phyloP scores from a whole-genome alignment of 2,113 vertebrate genomes.

The Lagopus leucura region DNA sequence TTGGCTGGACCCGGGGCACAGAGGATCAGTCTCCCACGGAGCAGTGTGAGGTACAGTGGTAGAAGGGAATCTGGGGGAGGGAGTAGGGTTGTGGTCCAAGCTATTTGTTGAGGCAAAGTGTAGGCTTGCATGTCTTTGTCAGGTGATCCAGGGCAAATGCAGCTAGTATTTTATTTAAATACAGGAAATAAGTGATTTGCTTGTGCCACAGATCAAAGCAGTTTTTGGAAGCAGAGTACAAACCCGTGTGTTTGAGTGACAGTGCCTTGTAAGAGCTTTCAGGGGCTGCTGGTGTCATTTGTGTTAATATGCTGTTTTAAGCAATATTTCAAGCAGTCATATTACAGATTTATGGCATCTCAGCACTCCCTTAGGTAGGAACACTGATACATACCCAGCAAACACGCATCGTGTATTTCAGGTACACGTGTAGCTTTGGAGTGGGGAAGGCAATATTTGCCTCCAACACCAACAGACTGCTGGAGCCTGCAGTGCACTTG shows the following conservation, averaged over 20 bases:
- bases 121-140: not conserved
- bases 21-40: not conserved
- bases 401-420: rapidly evolving
- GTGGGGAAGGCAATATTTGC: not conserved
- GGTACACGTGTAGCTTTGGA: not conserved
- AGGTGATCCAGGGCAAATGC: not conserved
- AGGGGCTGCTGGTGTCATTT: not conserved
- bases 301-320: not conserved
- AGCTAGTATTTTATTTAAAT: not conserved
- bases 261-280: not conserved
- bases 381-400: not conserved
- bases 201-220: not conserved
- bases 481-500: not conserved
- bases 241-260: not conserved
- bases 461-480: rapidly evolving
- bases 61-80: not conserved
- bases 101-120: not conserved
- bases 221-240: not conserved
- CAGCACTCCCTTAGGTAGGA: not conserved
- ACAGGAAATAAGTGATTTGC: not conserved
- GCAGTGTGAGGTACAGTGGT: not conserved
- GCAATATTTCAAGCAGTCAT: not conserved
- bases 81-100: not conserved
- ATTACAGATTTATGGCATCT: not conserved
- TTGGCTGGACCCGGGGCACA: not conserved